A percentile compares a stretch with the other conserved stretches of the same genome.
Evolutionary conservation across 37 sponge, comb jelly and placozoan genomes (phyloP).

Genomic region (Theonella swinhoei): DNA sequence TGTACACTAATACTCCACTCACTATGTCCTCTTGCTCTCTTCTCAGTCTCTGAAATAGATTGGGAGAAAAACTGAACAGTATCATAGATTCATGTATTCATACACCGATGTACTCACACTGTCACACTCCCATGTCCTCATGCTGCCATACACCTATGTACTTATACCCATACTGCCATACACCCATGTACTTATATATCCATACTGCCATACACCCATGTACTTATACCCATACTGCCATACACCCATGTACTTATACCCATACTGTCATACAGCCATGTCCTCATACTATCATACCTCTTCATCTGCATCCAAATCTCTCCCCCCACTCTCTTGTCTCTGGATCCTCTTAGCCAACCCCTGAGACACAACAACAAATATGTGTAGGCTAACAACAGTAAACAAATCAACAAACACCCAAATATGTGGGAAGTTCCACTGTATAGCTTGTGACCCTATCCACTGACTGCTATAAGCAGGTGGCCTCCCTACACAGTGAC

Average conservation of each 20-base stretch:
- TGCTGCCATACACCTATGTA: too few species aligned
- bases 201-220: neutral
- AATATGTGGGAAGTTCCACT: too few species aligned
- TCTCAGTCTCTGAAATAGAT: neutral
- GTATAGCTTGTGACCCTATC: too few species aligned
- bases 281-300: neutral
- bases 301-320: neutral
- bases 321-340: neutral
- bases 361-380: neutral
- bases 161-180: too few species aligned
- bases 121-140: too few species aligned
- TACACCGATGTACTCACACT: too few species aligned
- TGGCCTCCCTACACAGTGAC: too few species aligned
- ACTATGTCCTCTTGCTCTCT: slow-evolving; percentile 25
- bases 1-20: neutral
- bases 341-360: neutral
- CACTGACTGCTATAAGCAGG: too few species aligned
- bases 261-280: neutral
- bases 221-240: neutral
- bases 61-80: too few species aligned
- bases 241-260: neutral
- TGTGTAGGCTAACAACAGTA: neutral
- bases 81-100: too few species aligned
- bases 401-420: neutral
- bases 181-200: too few species aligned